Evolutionary conservation across 2,888 invertebrate species (phyloP).

Genomic region (Cephus pulcher): DNA sequence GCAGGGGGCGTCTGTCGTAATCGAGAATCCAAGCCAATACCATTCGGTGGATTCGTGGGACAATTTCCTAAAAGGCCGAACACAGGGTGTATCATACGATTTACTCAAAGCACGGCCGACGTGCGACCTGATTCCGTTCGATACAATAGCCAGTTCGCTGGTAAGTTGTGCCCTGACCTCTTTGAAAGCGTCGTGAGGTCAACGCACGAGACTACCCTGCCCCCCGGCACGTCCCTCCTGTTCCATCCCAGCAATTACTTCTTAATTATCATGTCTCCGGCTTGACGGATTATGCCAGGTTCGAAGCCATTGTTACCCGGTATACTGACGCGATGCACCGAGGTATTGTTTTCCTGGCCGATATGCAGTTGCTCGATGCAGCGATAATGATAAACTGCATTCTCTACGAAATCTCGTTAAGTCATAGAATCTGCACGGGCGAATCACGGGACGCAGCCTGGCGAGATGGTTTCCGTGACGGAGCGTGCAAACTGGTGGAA

Average conservation of each 20-base stretch:
- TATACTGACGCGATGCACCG: not conserved
- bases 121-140: not conserved
- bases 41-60: not conserved
- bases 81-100: not conserved
- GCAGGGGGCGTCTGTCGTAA: not conserved
- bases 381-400: not conserved
- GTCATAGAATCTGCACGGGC: not conserved
- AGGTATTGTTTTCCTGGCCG: constrained; percentile 3
- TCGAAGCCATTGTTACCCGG: not conserved
- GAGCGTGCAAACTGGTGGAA: not conserved
- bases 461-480: not conserved
- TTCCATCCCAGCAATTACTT: constrained; percentile 33
- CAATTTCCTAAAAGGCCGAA: constrained; percentile 1
- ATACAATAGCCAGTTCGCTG: not conserved
- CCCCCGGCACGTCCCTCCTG: not conserved
- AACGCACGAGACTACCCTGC: not conserved
- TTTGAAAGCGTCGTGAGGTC: not conserved
- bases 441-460: not conserved
- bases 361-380: not conserved
- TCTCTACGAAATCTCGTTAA: not conserved
- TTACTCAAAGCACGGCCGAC: not conserved
- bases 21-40: not conserved
- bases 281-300: not conserved
- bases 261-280: constrained; percentile 50
- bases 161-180: not conserved